phyloP scores from a whole-genome alignment of 30 jellyfish, hydroid and myxozoan genomes.

The Aurelia sp. region DNA sequence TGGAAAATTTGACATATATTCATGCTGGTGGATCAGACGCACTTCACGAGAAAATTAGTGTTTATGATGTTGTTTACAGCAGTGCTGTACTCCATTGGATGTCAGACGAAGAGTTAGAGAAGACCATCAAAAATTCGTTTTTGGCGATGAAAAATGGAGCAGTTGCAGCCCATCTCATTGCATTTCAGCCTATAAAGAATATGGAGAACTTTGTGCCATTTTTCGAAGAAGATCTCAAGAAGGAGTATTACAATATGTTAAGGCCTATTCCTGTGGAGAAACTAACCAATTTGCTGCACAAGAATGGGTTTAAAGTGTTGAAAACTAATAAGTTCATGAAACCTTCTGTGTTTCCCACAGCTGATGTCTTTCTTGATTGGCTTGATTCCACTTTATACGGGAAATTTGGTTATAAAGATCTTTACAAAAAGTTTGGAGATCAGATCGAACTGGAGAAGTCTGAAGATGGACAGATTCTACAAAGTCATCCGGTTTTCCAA shows the following conservation, averaged over 20 bases:
- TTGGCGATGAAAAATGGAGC: slow-evolving; percentile 16
- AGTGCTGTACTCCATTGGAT: slow-evolving; percentile 24
- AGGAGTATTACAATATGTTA: too few species aligned
- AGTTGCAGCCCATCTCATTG: not conserved
- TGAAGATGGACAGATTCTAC: not conserved
- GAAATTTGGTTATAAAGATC: not conserved
- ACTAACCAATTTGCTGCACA: not conserved
- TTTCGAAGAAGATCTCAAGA: too few species aligned
- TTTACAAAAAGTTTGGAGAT: not conserved
- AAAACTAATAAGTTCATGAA: not conserved
- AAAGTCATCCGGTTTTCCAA: not conserved
- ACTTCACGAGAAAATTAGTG: not conserved
- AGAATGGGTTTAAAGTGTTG: not conserved
- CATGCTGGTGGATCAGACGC: slow-evolving; percentile 11
- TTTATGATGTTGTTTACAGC: slow-evolving; percentile 19
- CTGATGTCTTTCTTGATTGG: not conserved
- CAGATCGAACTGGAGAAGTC: not conserved
- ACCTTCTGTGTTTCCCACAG: not conserved
- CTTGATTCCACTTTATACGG: not conserved
- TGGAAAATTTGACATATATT: not conserved
- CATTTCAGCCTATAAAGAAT: too few species aligned
- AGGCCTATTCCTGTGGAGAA: not conserved
- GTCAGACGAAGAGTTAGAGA: slow-evolving; percentile 10
- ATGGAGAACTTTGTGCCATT: too few species aligned
- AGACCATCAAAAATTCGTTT: not conserved